Base-by-base conservation (phyloP, 2,888 invertebrate species). In the Synanthedon vespiformis region DNA sequence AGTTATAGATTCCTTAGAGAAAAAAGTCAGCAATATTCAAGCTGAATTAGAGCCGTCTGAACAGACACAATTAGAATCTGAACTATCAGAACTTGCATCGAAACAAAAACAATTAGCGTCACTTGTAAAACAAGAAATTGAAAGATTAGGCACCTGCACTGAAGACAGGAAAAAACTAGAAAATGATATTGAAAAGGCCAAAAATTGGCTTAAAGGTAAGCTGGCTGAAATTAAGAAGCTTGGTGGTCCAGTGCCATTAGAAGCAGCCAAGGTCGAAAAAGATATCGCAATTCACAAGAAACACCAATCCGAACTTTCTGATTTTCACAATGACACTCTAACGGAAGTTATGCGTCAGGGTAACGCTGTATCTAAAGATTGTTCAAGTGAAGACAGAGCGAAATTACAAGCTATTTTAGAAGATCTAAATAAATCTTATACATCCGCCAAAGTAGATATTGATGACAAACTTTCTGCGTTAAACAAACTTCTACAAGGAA, bases 31-130 rank as follows among this genome's bases (percentile, higher is more conserved):
- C 56, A 94, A 94, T 60, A 93, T 97, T 83, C 92, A 94, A 66
- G 91, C 93, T 55, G 96, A 96, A 73, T 77, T 97, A 41, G 96
- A 97, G 73, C 92, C 93, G 5, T 90, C 92, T 0, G 97, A 97
- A 75, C 92, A 95, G 61, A 92, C 92, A 60, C 92, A 93, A 69
- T 77, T 97, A 51, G 94, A 95, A 69, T 89, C 90, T 0, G 90
- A 93, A 40, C 77, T 96, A 47, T 90, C 91, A 58, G 90, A 92
- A 65, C 78, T 97, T 1, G 90, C 92, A 18, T 87, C 89, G 0
- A 94, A 95, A 66, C 95, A 95, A 65, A 92, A 91, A 55, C 91
- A 93, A 65, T 77, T 97, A 2, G 90, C 91, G 1, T 89, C 90
- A 0, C 89, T 92, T 4, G 85, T 95, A 1, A 92, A 93, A 67